These are phyloP conservation scores for Apodemia hepburni DNA, from an alignment of 2,888 invertebrate genomes.

Conservation along the genomic window DNA sequence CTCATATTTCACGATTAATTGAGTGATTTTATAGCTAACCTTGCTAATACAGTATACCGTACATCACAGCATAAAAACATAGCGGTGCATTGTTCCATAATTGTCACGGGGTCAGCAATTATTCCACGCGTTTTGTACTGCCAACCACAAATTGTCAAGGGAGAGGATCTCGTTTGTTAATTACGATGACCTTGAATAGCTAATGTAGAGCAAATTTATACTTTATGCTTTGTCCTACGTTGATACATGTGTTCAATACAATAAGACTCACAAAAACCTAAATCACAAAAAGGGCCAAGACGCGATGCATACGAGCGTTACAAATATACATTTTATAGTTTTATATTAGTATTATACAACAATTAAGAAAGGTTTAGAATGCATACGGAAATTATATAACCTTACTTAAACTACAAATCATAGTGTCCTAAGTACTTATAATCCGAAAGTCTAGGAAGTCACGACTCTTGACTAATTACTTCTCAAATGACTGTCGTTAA, in stretches of 20 bases:
- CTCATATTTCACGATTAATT: conserved; percentile 3
- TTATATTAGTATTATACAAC: no score
- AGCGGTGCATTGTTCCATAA: conserved; percentile 42
- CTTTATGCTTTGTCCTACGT: no score
- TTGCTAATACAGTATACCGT: conserved; percentile 42
- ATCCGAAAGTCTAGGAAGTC: background rate
- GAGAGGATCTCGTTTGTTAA: conserved; percentile 35
- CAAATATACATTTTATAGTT: no score
- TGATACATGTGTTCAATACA: no score
- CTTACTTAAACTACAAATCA: conserved; percentile 2
- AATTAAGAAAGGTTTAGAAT: conserved; percentile 1
- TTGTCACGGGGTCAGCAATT: conserved; percentile 50
- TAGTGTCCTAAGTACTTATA: conserved; percentile 1
- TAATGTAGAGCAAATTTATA: background rate
- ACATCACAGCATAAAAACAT: conserved; percentile 27
- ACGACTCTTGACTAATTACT: conserved; percentile 1
- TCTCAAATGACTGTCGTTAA: conserved; percentile 1
- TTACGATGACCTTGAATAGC: conserved; percentile 20
- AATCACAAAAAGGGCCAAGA: no score
- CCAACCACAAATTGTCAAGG: conserved; percentile 48
- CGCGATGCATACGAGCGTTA: no score
- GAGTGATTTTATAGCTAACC: conserved; percentile 37
- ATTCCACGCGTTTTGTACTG: conserved; percentile 41
- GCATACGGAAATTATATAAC: background rate
- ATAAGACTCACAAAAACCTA: no score